phyloP scores from a whole-genome alignment of 2,113 vertebrate genomes.

The Lipophrys pholis region DNA sequence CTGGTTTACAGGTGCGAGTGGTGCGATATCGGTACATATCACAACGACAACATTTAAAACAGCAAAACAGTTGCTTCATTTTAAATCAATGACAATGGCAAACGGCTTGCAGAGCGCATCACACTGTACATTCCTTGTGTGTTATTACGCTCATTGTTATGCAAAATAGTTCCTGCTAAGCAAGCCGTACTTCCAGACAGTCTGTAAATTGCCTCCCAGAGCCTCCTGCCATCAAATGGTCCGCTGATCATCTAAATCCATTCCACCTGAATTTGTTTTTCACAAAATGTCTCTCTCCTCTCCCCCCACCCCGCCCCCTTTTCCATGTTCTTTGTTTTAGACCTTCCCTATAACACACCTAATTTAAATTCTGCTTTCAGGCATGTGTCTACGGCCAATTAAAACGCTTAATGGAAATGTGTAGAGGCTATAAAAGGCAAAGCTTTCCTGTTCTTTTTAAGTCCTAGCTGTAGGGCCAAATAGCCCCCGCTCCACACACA shows the following conservation, averaged over 20 bases:
- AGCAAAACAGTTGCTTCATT: conserved; percentile 40
- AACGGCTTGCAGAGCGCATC: conserved; percentile 39
- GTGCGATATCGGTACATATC: conserved; percentile 18
- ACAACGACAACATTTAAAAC: not conserved
- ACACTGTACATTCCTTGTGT: conserved; percentile 44
- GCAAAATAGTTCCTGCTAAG: conserved; percentile 57
- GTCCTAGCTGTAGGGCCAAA: conserved; percentile 47
- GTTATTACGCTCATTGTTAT: conserved; percentile 54
- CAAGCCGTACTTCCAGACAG: conserved; percentile 26
- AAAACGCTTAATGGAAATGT: conserved; percentile 70
- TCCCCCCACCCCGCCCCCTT: not conserved
- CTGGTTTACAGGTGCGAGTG: conserved; percentile 32
- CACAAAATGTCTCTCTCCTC: conserved; percentile 24
- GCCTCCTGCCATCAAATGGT: conserved; percentile 36
- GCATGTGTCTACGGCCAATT: conserved; percentile 62
- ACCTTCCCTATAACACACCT: conserved; percentile 40
- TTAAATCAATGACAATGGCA: conserved; percentile 30
- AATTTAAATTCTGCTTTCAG: conserved; percentile 65
- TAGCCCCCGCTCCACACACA: too few relatives aligned
- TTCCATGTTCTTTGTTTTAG: conserved; percentile 43
- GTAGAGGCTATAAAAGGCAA: conserved; percentile 55
- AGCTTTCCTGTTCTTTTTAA: conserved; percentile 51
- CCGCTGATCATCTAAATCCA: conserved; percentile 41
- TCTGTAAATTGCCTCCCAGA: conserved; percentile 51
- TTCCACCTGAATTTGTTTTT: conserved; percentile 44